These are phyloP conservation scores for Epizoanthus fatuus DNA, from an alignment of 92 coral and sea anemone genomes.

Conservation along the genomic window DNA sequence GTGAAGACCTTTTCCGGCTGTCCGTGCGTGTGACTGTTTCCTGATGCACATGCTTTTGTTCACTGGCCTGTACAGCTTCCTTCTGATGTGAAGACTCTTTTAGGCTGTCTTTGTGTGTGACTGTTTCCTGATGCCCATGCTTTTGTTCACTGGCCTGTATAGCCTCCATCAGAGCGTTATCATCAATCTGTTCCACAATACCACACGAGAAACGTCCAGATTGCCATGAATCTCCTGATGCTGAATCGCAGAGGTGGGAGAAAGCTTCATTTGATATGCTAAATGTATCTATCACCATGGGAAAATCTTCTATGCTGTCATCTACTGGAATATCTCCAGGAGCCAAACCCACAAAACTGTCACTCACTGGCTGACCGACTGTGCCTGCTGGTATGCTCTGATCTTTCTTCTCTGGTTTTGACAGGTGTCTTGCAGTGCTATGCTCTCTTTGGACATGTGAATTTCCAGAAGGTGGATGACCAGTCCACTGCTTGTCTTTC, in stretches of 20 bases:
- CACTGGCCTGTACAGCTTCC: background rate
- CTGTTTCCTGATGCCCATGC: background rate
- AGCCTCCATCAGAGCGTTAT: background rate
- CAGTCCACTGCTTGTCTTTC: background rate
- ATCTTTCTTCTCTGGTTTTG: background rate
- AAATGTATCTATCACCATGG: background rate
- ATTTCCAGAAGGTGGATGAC: background rate
- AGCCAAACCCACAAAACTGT: background rate
- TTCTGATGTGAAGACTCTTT: background rate
- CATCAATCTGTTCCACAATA: background rate
- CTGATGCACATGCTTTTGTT: background rate
- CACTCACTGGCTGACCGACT: background rate
- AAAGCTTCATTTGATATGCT: conserved; percentile 23
- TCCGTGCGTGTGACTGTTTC: no score
- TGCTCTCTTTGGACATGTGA: background rate
- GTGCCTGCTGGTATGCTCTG: background rate
- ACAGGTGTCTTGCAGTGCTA: background rate
- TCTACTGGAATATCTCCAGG: background rate
- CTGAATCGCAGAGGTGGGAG: background rate
- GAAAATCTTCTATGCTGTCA: conserved; percentile 3
- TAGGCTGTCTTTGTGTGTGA: background rate
- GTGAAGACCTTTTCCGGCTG: no score
- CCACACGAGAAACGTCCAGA: background rate
- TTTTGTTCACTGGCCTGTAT: no score
- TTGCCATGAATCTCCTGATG: no score